Evolutionary conservation across 1,140 invertebrate species (phyloP).

Genomic region (Platorchestia sp.): DNA sequence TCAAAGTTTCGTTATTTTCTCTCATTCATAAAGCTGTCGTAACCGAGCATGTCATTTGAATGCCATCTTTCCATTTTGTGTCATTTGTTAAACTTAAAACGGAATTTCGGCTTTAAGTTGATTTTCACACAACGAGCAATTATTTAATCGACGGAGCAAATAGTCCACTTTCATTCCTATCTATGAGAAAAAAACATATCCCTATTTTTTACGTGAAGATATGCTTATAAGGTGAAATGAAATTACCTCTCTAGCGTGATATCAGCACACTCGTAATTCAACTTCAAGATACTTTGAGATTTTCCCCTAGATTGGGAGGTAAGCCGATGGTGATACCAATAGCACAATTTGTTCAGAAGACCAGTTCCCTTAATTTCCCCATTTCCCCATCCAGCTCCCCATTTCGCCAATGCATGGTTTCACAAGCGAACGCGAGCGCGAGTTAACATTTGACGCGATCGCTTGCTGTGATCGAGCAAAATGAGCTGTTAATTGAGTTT

Average conservation of each 20-base stretch:
- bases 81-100: not conserved
- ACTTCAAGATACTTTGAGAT: too few relatives aligned
- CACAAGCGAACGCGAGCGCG: too few relatives aligned
- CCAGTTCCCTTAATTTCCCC: too few relatives aligned
- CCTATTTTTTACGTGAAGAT: not conserved
- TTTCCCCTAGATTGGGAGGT: too few relatives aligned
- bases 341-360: too few relatives aligned
- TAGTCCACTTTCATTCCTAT: not conserved
- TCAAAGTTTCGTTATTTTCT: not conserved
- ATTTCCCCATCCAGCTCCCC: too few relatives aligned
- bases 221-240: not conserved
- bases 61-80: not conserved
- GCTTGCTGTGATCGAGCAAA: not conserved
- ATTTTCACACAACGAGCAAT: not conserved
- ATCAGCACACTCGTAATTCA: too few relatives aligned
- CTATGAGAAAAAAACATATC: not conserved
- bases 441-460: not conserved
- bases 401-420: too few relatives aligned
- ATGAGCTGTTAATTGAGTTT: not conserved
- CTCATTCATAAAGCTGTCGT: not conserved
- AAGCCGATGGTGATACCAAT: too few relatives aligned
- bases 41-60: not conserved
- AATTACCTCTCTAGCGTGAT: not conserved
- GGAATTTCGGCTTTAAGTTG: not conserved
- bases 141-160: too few relatives aligned